Conservation (phyloP, 64 coral and sea anemone species). For the Stichodactyla helianthus region DNA sequence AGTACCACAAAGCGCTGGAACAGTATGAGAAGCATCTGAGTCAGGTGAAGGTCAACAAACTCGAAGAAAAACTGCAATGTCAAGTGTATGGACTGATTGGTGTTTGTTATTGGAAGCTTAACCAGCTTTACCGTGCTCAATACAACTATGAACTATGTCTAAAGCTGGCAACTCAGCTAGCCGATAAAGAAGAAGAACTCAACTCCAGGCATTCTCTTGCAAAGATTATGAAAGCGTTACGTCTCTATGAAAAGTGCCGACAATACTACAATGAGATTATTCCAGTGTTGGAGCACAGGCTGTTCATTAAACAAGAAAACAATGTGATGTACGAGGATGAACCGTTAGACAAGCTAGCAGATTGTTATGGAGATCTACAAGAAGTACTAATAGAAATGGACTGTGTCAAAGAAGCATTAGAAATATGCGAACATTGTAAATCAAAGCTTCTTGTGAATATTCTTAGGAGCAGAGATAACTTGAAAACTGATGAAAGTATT, state of each 20-base stretch:
- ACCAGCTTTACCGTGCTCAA: conserved; percentile 62
- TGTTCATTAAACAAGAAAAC: conserved; percentile 35
- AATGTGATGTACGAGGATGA: conserved; percentile 41
- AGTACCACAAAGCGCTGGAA: conserved; percentile 53
- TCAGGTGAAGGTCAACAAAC: conserved; percentile 59
- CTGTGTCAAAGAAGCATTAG: conserved; percentile 56
- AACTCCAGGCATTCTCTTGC: conserved; percentile 49
- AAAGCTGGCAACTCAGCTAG: conserved; percentile 42
- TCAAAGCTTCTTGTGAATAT: conserved; percentile 65
- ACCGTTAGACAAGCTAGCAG: conserved; percentile 37
- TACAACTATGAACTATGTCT: conserved; percentile 58
- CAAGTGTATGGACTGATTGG: conserved; percentile 60
- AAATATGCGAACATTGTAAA: conserved; percentile 68
- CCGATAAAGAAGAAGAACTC: conserved; percentile 51
- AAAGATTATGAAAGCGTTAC: conserved; percentile 58
- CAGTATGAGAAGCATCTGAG: conserved; percentile 65
- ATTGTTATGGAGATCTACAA: conserved; percentile 73
- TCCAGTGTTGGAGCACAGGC: conserved; percentile 60
- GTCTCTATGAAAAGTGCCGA: conserved; percentile 46
- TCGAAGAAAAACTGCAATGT: conserved; percentile 45
- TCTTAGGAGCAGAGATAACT: conserved; percentile 29
- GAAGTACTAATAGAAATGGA: conserved; percentile 70
- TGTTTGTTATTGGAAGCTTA: conserved; percentile 56
- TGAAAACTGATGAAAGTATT: not conserved
- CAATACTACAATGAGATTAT: conserved; percentile 62